phyloP scores from a whole-genome alignment of 2,113 vertebrate species.

The Lethenteron reissneri region DNA sequence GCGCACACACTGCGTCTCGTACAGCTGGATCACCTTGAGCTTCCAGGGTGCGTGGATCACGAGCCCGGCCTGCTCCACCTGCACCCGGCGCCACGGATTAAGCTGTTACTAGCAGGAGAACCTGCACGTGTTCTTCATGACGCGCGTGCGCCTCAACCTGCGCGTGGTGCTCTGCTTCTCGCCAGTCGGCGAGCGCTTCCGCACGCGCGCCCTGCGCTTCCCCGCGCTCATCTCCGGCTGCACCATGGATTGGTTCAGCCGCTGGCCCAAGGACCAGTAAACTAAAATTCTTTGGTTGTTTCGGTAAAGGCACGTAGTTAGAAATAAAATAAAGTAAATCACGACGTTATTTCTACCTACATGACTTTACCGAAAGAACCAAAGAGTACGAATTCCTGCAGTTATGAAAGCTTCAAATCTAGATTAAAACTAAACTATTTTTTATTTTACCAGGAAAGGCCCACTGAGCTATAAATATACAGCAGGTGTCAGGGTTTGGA shows the following conservation, averaged over 20 bases:
- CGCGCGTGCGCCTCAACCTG: slow-evolving; percentile 46
- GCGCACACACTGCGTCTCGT: slow-evolving; percentile 65
- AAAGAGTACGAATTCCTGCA: too few relatives aligned
- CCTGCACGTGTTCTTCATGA: slow-evolving; percentile 67
- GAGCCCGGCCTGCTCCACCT: slow-evolving; percentile 60
- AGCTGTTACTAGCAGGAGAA: slow-evolving; percentile 20
- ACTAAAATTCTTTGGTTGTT: too few relatives aligned
- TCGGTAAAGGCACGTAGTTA: too few relatives aligned
- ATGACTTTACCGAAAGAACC: too few relatives aligned
- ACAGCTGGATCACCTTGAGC: slow-evolving; percentile 76
- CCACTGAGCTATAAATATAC: too few relatives aligned
- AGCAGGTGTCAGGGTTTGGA: too few relatives aligned
- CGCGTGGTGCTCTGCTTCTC: slow-evolving; percentile 78
- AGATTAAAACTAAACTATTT: too few relatives aligned
- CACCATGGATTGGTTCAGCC: slow-evolving; percentile 86
- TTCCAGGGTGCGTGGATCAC: slow-evolving; percentile 77
- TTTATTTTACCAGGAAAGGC: too few relatives aligned
- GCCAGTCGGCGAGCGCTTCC: slow-evolving; percentile 73
- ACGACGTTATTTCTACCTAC: too few relatives aligned
- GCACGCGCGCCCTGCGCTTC: slow-evolving; percentile 62
- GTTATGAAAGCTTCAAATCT: too few relatives aligned
- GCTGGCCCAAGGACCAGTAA: slow-evolving; percentile 52
- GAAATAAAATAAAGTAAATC: too few relatives aligned
- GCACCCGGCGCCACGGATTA: slow-evolving; percentile 8
- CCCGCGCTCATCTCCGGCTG: slow-evolving; percentile 80